These are phyloP conservation scores for Hydriomena furcata DNA, from an alignment of 2,888 invertebrate genomes.

Conservation along the genomic window DNA sequence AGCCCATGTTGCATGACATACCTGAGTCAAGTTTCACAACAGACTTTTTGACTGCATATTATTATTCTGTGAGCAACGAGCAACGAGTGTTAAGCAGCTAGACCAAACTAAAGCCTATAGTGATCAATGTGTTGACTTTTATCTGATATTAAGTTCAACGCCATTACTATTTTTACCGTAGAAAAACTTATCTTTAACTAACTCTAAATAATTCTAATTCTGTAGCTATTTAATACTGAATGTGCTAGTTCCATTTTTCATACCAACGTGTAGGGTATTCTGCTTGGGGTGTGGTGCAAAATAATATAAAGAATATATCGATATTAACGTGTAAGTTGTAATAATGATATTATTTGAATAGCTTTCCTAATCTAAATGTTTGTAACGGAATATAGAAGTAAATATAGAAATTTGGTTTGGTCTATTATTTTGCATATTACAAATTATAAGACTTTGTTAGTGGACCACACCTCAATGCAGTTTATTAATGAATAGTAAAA, in stretches of 20 bases:
- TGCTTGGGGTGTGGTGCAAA: conserved; percentile 53
- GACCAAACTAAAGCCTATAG: conserved; percentile 31
- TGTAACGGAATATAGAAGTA: neutral
- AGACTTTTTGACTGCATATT: conserved; percentile 23
- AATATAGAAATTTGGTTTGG: neutral
- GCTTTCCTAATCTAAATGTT: neutral
- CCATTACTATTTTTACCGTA: conserved; percentile 55
- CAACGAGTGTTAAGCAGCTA: conserved; percentile 44
- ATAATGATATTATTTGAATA: neutral
- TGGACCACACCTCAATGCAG: conserved; percentile 54
- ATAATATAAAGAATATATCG: conserved; percentile 34
- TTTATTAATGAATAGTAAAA: conserved; percentile 61
- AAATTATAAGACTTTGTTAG: neutral
- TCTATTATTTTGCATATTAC: neutral
- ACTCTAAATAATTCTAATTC: conserved; percentile 65
- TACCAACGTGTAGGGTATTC: conserved; percentile 59
- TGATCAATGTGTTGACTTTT: conserved; percentile 30
- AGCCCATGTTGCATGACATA: conserved; percentile 19
- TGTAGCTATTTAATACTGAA: conserved; percentile 69
- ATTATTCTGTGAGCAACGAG: conserved; percentile 40
- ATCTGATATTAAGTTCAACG: conserved; percentile 37
- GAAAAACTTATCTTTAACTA: conserved; percentile 57
- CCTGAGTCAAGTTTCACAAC: conserved; percentile 3
- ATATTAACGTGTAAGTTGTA: neutral
- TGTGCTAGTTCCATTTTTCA: conserved; percentile 73